These are phyloP conservation scores for Calliopsis andreniformis DNA, from an alignment of 1,140 invertebrate genomes.

Conservation along the genomic window DNA sequence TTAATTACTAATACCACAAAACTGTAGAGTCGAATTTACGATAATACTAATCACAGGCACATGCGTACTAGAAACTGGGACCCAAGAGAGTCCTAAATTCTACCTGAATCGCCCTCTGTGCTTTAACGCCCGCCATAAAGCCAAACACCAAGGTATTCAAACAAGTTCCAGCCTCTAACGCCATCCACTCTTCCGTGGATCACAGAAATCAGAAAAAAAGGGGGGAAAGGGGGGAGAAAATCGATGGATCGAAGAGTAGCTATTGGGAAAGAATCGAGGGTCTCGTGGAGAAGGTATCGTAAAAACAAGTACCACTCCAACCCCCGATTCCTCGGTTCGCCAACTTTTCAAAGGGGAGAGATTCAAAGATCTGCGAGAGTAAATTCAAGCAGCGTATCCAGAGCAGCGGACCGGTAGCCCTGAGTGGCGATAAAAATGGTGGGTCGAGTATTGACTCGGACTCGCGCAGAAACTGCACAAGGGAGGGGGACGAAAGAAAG, in stretches of 20 bases:
- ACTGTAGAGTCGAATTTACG: too few relatives aligned
- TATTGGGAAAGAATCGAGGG: not conserved
- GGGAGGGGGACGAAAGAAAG: not conserved
- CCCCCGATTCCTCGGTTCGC: constrained; percentile 5
- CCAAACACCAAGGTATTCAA: too few relatives aligned
- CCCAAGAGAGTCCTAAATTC: too few relatives aligned
- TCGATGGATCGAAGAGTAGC: not conserved
- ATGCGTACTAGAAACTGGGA: too few relatives aligned
- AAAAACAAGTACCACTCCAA: constrained; percentile 6
- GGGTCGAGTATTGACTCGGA: constrained; percentile 45
- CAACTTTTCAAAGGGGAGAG: constrained; percentile 1
- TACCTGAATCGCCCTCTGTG: too few relatives aligned
- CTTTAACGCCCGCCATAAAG: too few relatives aligned
- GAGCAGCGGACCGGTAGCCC: not conserved
- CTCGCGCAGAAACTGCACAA: not conserved
- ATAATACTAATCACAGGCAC: too few relatives aligned
- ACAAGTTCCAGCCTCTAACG: too few relatives aligned
- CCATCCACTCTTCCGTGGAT: too few relatives aligned
- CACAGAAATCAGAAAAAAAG: not conserved
- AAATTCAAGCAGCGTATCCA: constrained; percentile 32
- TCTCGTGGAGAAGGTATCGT: not conserved
- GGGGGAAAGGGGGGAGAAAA: not conserved
- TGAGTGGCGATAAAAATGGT: constrained; percentile 40
- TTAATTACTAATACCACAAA: too few relatives aligned
- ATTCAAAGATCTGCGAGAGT: constrained; percentile 21